Evolutionary conservation across 1,140 invertebrate genomes (phyloP).

Genomic region (Anoplophora glabripennis): DNA sequence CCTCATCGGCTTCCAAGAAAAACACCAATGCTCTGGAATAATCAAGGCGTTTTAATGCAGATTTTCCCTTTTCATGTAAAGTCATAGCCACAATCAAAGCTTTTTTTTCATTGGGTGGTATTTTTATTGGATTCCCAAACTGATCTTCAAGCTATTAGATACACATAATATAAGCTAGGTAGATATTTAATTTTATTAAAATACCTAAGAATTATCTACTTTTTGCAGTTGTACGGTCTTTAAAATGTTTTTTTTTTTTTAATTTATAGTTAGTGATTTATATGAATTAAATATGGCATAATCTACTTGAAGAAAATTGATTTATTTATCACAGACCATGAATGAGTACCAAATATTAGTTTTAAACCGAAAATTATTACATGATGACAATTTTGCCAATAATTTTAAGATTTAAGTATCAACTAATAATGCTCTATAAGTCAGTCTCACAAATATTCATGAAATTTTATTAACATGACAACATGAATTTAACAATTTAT

Average conservation of each 20-base stretch:
- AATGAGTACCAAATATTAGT: too few relatives aligned
- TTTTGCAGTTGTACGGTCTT: background rate
- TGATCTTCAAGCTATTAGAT: conserved; percentile 70
- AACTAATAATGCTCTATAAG: too few relatives aligned
- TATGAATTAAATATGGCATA: too few relatives aligned
- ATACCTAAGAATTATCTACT: background rate
- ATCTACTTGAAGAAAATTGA: background rate
- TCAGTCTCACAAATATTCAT: too few relatives aligned
- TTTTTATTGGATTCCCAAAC: conserved; percentile 64
- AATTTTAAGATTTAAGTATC: too few relatives aligned
- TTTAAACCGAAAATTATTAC: too few relatives aligned
- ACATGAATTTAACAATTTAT: too few relatives aligned
- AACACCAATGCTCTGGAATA: conserved; percentile 67
- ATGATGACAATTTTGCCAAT: too few relatives aligned
- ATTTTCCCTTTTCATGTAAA: conserved; percentile 72
- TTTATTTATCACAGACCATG: too few relatives aligned
- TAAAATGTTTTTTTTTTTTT: background rate
- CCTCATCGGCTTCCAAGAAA: conserved; percentile 71
- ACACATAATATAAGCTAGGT: background rate
- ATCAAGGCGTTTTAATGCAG: conserved; percentile 62
- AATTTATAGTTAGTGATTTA: too few relatives aligned
- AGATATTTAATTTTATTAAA: background rate
- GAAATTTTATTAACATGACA: too few relatives aligned
- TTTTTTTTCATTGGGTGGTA: conserved; percentile 65
- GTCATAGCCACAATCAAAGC: conserved; percentile 70